These are phyloP conservation scores for Lithobates pipiens DNA, from an alignment of 2,797 vertebrate genomes.

Conservation along the genomic window DNA sequence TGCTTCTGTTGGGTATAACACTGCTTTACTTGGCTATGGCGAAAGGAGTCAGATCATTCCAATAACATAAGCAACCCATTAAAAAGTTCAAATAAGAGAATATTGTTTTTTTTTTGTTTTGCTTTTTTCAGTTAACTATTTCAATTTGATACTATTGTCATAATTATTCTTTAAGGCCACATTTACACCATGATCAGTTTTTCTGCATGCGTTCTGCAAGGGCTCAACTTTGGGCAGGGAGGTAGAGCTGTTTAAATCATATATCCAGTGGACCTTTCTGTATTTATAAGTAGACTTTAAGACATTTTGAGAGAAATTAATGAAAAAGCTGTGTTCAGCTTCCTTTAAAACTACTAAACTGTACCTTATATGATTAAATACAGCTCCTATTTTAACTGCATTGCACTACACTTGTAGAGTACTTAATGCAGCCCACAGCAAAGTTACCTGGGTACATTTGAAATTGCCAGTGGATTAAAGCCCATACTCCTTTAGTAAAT, in stretches of 20 bases:
- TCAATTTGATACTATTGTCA: not conserved
- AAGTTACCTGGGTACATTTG: not conserved
- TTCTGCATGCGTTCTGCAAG: too few relatives aligned
- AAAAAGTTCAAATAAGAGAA: slow-evolving; percentile 48
- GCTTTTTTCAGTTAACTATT: not conserved
- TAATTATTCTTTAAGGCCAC: not conserved
- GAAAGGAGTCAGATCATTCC: slow-evolving; percentile 38
- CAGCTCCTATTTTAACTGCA: not conserved
- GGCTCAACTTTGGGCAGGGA: not conserved
- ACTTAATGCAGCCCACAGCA: not conserved
- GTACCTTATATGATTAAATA: not conserved
- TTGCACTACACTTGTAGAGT: not conserved
- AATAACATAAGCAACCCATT: slow-evolving; percentile 48
- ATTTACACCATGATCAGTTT: too few relatives aligned
- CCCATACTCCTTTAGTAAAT: not conserved
- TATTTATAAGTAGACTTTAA: not conserved
- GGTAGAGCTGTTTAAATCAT: not conserved
- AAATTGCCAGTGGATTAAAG: not conserved
- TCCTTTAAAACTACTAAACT: too few relatives aligned
- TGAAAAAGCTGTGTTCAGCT: too few relatives aligned
- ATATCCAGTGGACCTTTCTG: not conserved
- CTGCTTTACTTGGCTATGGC: slow-evolving; percentile 44
- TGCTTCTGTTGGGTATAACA: slow-evolving; percentile 54
- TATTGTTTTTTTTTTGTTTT: not conserved
- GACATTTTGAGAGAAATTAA: not conserved